phyloP scores from a whole-genome alignment of 2,888 invertebrate species.

The Nomada ferruginata region DNA sequence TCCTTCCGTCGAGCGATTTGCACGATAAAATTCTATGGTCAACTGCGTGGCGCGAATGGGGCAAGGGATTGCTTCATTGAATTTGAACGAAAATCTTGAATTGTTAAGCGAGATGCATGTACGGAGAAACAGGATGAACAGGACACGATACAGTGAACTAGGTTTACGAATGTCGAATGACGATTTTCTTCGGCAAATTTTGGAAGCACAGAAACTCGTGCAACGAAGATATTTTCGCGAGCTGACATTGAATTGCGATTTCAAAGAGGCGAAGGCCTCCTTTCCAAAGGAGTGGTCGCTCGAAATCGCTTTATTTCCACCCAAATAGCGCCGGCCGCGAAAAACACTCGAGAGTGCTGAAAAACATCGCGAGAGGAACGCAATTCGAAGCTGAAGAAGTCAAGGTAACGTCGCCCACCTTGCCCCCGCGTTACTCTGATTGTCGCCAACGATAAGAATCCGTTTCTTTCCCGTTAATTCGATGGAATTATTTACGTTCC shows the following conservation, averaged over 20 bases:
- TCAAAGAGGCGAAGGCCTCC: background rate
- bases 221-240: background rate
- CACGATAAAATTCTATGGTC: constrained; percentile 5
- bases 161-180: no score
- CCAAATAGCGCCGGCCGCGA: background rate
- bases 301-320: constrained; percentile 19
- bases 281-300: background rate
- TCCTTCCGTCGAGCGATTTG: background rate
- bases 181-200: background rate
- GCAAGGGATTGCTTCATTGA: no score
- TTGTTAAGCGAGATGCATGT: no score
- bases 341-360: background rate
- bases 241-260: no score
- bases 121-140: no score
- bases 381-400: background rate
- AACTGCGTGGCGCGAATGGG: no score
- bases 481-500: background rate
- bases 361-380: background rate
- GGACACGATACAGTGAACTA: no score
- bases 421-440: background rate
- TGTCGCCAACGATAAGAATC: background rate
- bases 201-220: background rate
- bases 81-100: no score
- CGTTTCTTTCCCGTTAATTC: background rate
- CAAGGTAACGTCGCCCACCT: background rate